Evolutionary conservation across 1,140 invertebrate genomes (phyloP), one percentile per base, ranked within the genome.

Genomic region (Zaprionus vittiger): DNA sequence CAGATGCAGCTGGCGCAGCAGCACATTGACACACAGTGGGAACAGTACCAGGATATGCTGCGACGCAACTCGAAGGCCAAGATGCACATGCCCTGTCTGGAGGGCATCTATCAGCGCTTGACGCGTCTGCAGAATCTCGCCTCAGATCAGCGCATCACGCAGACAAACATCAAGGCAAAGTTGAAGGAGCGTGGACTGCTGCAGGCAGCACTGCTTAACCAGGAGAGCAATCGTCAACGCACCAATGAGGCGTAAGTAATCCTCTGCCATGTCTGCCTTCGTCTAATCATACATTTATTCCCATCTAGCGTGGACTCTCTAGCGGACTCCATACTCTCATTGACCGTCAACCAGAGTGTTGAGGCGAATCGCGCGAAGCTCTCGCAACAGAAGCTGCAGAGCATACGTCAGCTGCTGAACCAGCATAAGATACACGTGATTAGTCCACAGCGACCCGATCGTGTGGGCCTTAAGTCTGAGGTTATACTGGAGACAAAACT

Each of bases 21-120:
- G 65, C 92, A 94, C 12, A 92, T 96, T 5, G 95, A 96, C 77
- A 93, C 94, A 14, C 94, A 95, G 64, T 96, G 95, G 95, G 94
- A 94, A 14, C 93, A 94, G 63, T 93, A 94, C 79, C 92, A 93
- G 78, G 93, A 94, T 66, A 92, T 94, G 60, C 86, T 93, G 17
- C 91, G 93, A 2, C 93, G 93, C 66, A 93, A 93, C 44, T 85
- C 83, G 34, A 93, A 91, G 47, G 90, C 93, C 15, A 92, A 91
- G 68, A 91, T 93, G 84, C 93, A 93, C 80, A 94, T 95, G 76
- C 94, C 94, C 2, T 95, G 94, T 2, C 81, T 96, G 72, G 95
- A 96, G 83, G 94, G 94, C 28, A 94, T 96, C 5, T 96, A 96
- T 90, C 95, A 96, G 84, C 94, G 95, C 0, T 93, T 96, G 70